A percentile compares a stretch with the other conserved stretches of the same genome.
phyloP scores from a whole-genome alignment of 2,113 vertebrate genomes.

The Hepsetus odoe region DNA sequence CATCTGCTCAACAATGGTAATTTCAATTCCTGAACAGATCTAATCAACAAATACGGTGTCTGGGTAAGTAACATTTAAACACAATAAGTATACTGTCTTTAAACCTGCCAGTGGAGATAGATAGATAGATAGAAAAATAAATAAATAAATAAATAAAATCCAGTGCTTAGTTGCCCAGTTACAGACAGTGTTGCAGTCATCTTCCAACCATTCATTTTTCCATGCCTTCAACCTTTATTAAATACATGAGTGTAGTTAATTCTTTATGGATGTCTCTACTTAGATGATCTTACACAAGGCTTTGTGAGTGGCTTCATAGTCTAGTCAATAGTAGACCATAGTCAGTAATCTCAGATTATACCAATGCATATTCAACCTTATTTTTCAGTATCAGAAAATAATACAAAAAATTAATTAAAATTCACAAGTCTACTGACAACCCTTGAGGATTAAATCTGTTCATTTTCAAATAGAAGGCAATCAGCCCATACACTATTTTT shows the following conservation, averaged over 20 bases:
- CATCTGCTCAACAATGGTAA: background rate
- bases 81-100: background rate
- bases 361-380: too few species aligned
- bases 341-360: background rate
- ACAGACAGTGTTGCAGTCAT: background rate
- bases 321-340: background rate
- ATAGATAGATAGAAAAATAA: too few species aligned
- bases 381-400: too few species aligned
- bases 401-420: background rate
- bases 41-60: background rate
- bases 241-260: background rate
- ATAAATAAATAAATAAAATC: too few species aligned
- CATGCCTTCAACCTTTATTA: background rate
- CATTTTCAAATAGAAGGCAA: background rate
- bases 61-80: background rate
- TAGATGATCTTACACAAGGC: background rate
- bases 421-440: background rate
- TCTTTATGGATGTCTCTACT: background rate
- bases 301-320: background rate
- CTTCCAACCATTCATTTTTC: background rate
- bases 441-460: background rate
- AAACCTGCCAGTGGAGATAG: background rate
- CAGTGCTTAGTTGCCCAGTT: background rate
- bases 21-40: background rate
- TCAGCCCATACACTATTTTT: slow-evolving; percentile 18